Conservation (phyloP, 2,888 invertebrate genomes). For the Yponomeuta sedellus region DNA sequence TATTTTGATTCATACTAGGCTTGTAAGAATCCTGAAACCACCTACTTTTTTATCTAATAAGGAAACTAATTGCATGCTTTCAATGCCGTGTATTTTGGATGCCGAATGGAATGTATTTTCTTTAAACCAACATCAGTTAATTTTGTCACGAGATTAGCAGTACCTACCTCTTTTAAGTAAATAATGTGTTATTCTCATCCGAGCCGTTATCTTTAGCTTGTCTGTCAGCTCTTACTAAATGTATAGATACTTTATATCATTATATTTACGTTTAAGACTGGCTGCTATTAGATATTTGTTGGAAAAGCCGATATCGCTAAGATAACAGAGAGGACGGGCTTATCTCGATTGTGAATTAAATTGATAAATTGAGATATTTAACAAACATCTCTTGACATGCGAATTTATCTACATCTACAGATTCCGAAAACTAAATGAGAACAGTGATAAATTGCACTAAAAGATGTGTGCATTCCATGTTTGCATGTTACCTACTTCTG, state of each 20-base stretch:
- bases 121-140: neutral
- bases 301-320: conserved; percentile 34
- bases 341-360: conserved; percentile 69
- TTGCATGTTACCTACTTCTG: no score
- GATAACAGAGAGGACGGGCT: conserved; percentile 72
- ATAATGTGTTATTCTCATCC: conserved; percentile 16
- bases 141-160: neutral
- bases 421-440: no score
- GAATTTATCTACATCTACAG: neutral
- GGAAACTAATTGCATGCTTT: neutral
- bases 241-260: conserved; percentile 27
- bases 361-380: conserved; percentile 53
- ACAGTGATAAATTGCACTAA: no score
- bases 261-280: conserved; percentile 35
- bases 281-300: conserved; percentile 54
- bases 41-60: neutral
- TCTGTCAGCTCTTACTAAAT: conserved; percentile 52
- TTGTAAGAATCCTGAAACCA: neutral
- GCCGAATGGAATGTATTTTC: neutral
- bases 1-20: neutral
- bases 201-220: conserved; percentile 40
- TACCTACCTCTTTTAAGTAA: conserved; percentile 13
- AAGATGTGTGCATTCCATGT: no score
- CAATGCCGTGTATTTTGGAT: neutral
- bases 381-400: no score